Evolutionary conservation across 2,888 invertebrate species (phyloP).

Genomic region (Drosophila mimetica): DNA sequence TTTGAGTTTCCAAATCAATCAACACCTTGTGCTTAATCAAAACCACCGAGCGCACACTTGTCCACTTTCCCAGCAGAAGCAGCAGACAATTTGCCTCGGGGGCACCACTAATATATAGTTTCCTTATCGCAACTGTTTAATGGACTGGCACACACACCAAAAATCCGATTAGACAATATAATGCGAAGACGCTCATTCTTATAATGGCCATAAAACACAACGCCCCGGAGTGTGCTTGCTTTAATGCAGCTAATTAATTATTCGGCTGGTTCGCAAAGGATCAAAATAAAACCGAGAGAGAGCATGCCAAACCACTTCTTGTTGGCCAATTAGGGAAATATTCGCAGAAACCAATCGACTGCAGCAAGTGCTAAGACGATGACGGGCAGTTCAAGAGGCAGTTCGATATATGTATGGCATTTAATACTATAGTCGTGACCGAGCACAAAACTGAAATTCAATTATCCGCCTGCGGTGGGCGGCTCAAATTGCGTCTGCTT

Average conservation of each 20-base stretch:
- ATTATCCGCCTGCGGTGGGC: slow-evolving; percentile 62
- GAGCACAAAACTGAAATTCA: slow-evolving; percentile 63
- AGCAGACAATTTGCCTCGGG: background rate
- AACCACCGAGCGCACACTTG: slow-evolving; percentile 31
- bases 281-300: slow-evolving; percentile 46
- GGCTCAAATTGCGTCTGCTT: slow-evolving; percentile 55
- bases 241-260: slow-evolving; percentile 56
- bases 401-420: background rate
- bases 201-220: slow-evolving; percentile 48
- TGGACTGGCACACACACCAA: slow-evolving; percentile 19
- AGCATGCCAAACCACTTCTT: slow-evolving; percentile 12
- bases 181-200: slow-evolving; percentile 30
- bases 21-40: slow-evolving; percentile 44
- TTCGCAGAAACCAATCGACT: slow-evolving; percentile 46
- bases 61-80: slow-evolving; percentile 30
- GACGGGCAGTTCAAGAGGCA: slow-evolving; percentile 17
- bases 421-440: slow-evolving; percentile 15
- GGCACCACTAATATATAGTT: slow-evolving; percentile 3
- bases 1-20: slow-evolving; percentile 51
- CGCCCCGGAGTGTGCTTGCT: slow-evolving; percentile 34
- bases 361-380: slow-evolving; percentile 30
- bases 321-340: slow-evolving; percentile 35
- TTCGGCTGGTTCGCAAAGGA: slow-evolving; percentile 41
- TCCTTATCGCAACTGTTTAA: slow-evolving; percentile 21
- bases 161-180: slow-evolving; percentile 43